Base-by-base conservation (phyloP, 2,797 vertebrate species). In the Hippoglossus hippoglossus region DNA sequence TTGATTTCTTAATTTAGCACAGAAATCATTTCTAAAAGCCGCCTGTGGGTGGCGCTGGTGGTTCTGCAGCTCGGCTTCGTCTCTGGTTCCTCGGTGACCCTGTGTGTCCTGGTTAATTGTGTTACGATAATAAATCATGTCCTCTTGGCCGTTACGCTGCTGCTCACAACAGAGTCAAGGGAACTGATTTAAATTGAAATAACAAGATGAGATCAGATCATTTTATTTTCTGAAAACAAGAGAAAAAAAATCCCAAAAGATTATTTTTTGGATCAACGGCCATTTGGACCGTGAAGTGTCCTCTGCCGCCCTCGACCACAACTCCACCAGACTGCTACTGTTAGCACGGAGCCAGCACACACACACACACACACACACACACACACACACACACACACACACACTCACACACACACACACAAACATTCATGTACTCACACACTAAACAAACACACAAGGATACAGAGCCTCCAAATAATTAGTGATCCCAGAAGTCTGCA, bases 391-490 rank as follows among this genome's bases (percentile, higher is more conserved):
- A 56, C 78, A 74, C 47, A 26, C 67, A 6, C 46, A 46, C 58
- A 25, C 56, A 52, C 52, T 55, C 34, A 56, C 78, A 74, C 52
- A 28, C 52, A 59, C 22, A 67, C 16, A 71, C 3, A 58, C 22
- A 5, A n/a, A 56, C 49, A 10, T 6, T 2, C 12, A 67, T 19
- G 63, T 3, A 58, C 19, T 52, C 19, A 46, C 44, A 18, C 44
- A 46, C 5, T 54, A 19, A 63, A 36, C 31, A 51, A 63, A 72
- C 53, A 55, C 44, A 75, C 68, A 74, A 55, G 57, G 63, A 81
- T 25, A 81, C 50, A 67, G 25, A 71, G 64, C 65, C 66, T 81
- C 79, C 87, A 87, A 86, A 89, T 89, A 82, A 84, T 87, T 85
- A 82, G 80, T 67, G 77, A 86, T 79, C 54, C 78, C 78, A 82